Base-by-base conservation (phyloP, 1,140 invertebrate genomes). In the Hestina assimilis region DNA sequence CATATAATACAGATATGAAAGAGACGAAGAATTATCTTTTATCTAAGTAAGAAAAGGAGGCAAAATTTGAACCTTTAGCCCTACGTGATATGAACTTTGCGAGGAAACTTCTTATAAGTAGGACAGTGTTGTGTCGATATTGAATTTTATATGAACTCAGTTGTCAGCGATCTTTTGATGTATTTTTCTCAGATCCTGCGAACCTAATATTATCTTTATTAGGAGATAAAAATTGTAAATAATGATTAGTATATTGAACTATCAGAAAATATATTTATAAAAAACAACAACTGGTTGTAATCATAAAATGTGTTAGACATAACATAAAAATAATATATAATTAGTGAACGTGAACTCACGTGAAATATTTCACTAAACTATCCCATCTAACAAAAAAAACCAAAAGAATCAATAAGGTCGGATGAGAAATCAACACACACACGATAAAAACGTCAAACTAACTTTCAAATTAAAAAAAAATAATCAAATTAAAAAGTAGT, bases 111-210 rank as follows among this genome's bases (percentile, higher is more conserved):
- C 28, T 42, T 17, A 43, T 17, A 58, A 43, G 42, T 52, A 53
- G 56, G 42, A 21, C 53, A 28, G 19, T 55, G 48, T 52, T 35
- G 23, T 53, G 56, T 59, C 56, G 48, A 57, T 57, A 57, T 52
- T 59, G 56, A 59, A 59, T 59, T 52, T 59, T 59, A 59, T 59
- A 59, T 59, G 48, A 59, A 52, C 56, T 59, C 45, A 46, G 48
- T 52, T 59, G 56, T 46, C 56, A 61, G 53, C 52, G 41, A 55
- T 45, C 53, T 61, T 61, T 54, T 51, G 45, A 61, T 45, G 52
- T 46, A 59, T 56, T 51, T 51, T 20, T 47, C 47, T 40, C 31
- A 47, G 48, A 43, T 52, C 40, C 23, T 29, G 29, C 41, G n/a
- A 7, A 43, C 26, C 9, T 52, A 41, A 52, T 29, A 52, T 17